phyloP scores from a whole-genome alignment of 2,888 invertebrate species.

The Plebejus anna region DNA sequence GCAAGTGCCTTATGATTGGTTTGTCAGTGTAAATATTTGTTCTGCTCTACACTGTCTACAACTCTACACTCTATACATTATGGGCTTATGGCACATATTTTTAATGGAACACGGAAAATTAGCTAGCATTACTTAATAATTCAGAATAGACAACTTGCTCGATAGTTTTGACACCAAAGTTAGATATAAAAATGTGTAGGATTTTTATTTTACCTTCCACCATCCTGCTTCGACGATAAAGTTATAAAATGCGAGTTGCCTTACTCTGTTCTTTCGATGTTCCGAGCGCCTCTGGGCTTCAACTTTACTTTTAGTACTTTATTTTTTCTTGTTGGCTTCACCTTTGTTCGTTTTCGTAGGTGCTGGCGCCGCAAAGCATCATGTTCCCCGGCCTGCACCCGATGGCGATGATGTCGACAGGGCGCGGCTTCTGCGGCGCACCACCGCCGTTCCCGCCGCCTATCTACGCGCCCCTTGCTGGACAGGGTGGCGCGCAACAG shows the following conservation, averaged over 20 bases:
- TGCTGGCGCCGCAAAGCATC: constrained; percentile 92
- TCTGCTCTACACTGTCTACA: background rate
- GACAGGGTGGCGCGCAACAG: constrained; percentile 75
- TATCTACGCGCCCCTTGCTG: constrained; percentile 74
- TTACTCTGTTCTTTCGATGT: background rate
- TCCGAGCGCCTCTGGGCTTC: background rate
- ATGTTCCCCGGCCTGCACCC: constrained; percentile 97
- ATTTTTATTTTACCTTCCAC: background rate
- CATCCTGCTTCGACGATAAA: background rate
- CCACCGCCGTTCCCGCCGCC: constrained; percentile 76
- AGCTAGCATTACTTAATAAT: too few species aligned
- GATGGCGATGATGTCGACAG: constrained; percentile 97
- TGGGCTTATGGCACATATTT: background rate
- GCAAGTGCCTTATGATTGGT: constrained; percentile 12
- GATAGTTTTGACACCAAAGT: background rate
- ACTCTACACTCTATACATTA: background rate
- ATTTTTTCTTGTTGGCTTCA: background rate
- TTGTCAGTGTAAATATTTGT: constrained; percentile 14
- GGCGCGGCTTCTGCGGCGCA: constrained; percentile 78
- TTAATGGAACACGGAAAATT: background rate
- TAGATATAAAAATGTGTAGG: background rate
- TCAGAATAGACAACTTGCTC: background rate
- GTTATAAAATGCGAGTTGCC: background rate
- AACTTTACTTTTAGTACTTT: background rate
- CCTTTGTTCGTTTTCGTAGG: constrained; percentile 58